Evolutionary conservation across 2,797 vertebrate genomes (phyloP).

Genomic region (Pygocentrus nattereri): DNA sequence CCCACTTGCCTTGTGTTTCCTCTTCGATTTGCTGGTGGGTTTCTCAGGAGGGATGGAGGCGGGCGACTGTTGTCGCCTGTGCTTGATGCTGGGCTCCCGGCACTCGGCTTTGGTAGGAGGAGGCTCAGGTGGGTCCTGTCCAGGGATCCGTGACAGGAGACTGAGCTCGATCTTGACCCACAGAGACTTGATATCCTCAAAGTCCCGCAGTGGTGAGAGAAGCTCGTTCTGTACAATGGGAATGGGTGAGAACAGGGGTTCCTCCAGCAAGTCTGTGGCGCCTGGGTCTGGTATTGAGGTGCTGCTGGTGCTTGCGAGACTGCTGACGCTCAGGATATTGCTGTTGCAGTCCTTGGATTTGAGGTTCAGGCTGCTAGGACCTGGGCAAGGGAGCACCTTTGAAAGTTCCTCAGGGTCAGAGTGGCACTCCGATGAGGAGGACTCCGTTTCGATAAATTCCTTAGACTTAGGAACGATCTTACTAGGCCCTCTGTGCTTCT

Average conservation of each 20-base stretch:
- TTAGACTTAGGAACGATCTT: conserved; percentile 93
- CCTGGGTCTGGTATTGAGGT: conserved; percentile 85
- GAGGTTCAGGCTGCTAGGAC: conserved; percentile 64
- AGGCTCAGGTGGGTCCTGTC: conserved; percentile 78
- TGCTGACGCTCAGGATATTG: conserved; percentile 84
- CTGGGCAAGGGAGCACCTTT: conserved; percentile 78
- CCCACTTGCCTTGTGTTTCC: conserved; percentile 91
- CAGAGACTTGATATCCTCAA: conserved; percentile 87
- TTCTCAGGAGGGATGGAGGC: conserved; percentile 80
- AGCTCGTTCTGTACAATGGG: conserved; percentile 83
- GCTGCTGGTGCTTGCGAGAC: conserved; percentile 81
- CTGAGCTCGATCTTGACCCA: conserved; percentile 97
- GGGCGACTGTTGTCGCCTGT: conserved; percentile 81
- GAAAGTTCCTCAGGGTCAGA: conserved; percentile 90
- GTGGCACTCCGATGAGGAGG: conserved; percentile 93
- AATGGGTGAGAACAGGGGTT: conserved; percentile 78
- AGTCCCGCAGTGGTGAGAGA: conserved; percentile 87
- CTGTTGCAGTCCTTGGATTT: conserved; percentile 83
- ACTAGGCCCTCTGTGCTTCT: conserved; percentile 90
- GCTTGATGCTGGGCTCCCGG: conserved; percentile 83
- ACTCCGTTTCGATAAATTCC: conserved; percentile 97
- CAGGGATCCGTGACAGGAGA: conserved; percentile 88
- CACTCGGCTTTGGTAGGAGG: conserved; percentile 76
- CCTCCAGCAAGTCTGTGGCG: conserved; percentile 80
- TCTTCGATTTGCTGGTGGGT: conserved; percentile 87